These are phyloP conservation scores for Alviniconcha marisindica DNA, from an alignment of 1,140 invertebrate species.

Conservation along the genomic window DNA sequence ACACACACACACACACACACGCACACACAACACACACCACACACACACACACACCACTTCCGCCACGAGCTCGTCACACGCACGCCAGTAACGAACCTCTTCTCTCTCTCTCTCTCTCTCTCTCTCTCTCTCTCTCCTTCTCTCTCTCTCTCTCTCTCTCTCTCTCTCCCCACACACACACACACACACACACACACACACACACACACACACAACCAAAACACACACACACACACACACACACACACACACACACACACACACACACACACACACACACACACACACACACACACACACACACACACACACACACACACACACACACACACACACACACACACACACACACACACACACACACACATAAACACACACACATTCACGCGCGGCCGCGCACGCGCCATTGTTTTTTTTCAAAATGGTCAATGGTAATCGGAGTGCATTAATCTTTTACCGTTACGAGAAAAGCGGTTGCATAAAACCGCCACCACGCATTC, in stretches of 20 bases:
- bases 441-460: too few species aligned
- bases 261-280: too few species aligned
- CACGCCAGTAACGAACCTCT: background rate
- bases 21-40: background rate
- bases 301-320: too few species aligned
- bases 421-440: too few species aligned
- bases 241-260: too few species aligned
- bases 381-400: background rate
- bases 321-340: too few species aligned
- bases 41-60: background rate
- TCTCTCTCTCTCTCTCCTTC: background rate
- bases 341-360: too few species aligned
- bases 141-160: background rate
- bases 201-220: background rate
- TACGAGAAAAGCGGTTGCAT: too few species aligned
- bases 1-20: background rate
- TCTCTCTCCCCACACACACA: background rate
- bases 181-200: background rate
- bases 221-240: background rate
- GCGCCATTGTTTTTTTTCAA: background rate
- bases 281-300: too few species aligned
- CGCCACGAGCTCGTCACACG: background rate
- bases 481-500: too few species aligned
- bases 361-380: background rate
- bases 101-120: conserved; percentile 13